Base-by-base conservation (phyloP, 1,140 invertebrate genomes). In the Colletes gigas region DNA sequence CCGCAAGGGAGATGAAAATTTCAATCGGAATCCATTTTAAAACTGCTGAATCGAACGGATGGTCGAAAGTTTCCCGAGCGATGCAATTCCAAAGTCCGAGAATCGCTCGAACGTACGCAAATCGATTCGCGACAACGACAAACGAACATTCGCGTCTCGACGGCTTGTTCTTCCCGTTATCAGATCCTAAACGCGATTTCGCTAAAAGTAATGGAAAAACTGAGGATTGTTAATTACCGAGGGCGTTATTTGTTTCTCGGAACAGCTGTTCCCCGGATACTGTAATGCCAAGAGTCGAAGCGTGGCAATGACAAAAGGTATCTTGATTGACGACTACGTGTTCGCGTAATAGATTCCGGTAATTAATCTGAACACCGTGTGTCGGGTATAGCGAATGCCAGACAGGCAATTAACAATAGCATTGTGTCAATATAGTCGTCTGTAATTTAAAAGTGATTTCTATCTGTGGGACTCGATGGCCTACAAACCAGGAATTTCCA, bases 281-380 rank as follows among this genome's bases (percentile, higher is more conserved):
- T 65, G 12, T 39, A 59, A 66, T 41, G 44, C 41, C 60, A 50
- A 17, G n/a, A 57, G 65, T 68, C 44, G 30, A 44, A 30, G 66
- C 59, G n/a, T 65, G 67, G 59, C 39, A 69, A 21, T 67, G 44
- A 74, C 60, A 78, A 85, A 68, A 79, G 69, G 60, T 39, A 70
- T 72, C 57, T 59, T 55, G 55, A 83, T 76, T 65, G 79, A 78
- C 57, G 66, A 74, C 82, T 71, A 70, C 70, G 62, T 71, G 52
- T 63, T 55, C 73, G 66, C 69, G 70, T 79, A 86, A 86, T 82
- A 68, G 80, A 86, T 86, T 86, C 83, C 62, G 59, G 74, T 76
- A 83, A 85, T 86, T 86, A 86, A 86, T 86, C 80, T 75, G 83
- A 82, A 74, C 66, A 82, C 60, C 50, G 83, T 75, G 83, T 52